phyloP scores from a whole-genome alignment of 2,888 invertebrate species.

The Sturmia bella region DNA sequence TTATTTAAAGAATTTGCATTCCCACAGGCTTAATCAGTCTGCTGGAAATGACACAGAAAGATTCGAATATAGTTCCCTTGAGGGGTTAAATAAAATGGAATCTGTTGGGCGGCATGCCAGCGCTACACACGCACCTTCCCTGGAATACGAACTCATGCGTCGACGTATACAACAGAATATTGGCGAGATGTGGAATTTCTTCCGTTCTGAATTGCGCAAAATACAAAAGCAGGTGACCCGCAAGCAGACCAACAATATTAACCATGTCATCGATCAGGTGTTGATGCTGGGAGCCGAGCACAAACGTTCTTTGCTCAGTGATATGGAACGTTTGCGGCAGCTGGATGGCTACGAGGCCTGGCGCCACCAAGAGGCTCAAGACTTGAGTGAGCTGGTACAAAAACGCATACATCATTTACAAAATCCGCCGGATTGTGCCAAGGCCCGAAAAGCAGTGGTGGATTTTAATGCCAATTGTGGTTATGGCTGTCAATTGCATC shows the following conservation, averaged over 20 bases:
- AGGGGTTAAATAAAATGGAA: conserved; percentile 53
- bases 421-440: conserved; percentile 94
- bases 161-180: conserved; percentile 89
- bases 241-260: conserved; percentile 83
- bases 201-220: conserved; percentile 88
- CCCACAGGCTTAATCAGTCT: conserved; percentile 79
- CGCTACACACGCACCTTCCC: conserved; percentile 84
- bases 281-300: conserved; percentile 88
- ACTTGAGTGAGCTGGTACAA: conserved; percentile 92
- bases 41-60: conserved; percentile 79
- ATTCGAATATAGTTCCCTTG: conserved; percentile 77
- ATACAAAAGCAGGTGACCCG: conserved; percentile 83
- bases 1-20: too few species aligned
- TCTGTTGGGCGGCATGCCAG: conserved; percentile 61
- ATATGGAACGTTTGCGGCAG: conserved; percentile 86
- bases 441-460: conserved; percentile 94
- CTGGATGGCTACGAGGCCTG: conserved; percentile 92
- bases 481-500: conserved; percentile 99
- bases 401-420: conserved; percentile 90
- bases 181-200: conserved; percentile 93
- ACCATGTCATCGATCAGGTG: conserved; percentile 85
- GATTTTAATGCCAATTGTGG: conserved; percentile 99
- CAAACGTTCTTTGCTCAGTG: conserved; percentile 88
- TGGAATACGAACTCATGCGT: conserved; percentile 90
- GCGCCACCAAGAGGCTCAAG: conserved; percentile 90